These are phyloP conservation scores for Nyctereutes procyonoides DNA, from an alignment of 2,113 vertebrate genomes.

Conservation along the genomic window DNA sequence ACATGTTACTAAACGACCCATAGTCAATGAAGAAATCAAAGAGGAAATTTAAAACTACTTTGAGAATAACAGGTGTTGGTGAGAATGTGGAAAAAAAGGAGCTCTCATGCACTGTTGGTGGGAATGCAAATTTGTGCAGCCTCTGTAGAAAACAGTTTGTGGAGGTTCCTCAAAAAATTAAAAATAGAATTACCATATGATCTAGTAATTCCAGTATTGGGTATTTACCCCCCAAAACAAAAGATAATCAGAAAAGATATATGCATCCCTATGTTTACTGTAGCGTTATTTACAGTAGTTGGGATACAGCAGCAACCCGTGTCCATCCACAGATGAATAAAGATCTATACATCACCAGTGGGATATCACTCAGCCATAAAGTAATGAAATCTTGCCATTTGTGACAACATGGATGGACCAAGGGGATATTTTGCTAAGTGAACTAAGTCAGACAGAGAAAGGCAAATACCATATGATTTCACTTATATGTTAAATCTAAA, in stretches of 20 bases:
- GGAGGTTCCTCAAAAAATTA: neutral
- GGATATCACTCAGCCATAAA: neutral
- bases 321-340: neutral
- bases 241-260: neutral
- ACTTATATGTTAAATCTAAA: neutral
- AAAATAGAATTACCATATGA: neutral
- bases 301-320: neutral
- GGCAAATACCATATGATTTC: neutral
- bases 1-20: neutral
- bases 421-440: neutral
- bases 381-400: neutral
- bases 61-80: neutral
- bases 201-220: neutral
- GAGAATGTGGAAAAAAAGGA: neutral
- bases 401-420: neutral
- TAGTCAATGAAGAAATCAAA: neutral
- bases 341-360: neutral
- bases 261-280: neutral
- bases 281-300: neutral
- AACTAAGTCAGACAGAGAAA: neutral
- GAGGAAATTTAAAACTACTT: neutral
- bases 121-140: neutral
- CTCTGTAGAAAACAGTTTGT: neutral
- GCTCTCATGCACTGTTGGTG: neutral
- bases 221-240: neutral